Conservation (phyloP, 1,140 invertebrate species). For the Drosophila insularis region DNA sequence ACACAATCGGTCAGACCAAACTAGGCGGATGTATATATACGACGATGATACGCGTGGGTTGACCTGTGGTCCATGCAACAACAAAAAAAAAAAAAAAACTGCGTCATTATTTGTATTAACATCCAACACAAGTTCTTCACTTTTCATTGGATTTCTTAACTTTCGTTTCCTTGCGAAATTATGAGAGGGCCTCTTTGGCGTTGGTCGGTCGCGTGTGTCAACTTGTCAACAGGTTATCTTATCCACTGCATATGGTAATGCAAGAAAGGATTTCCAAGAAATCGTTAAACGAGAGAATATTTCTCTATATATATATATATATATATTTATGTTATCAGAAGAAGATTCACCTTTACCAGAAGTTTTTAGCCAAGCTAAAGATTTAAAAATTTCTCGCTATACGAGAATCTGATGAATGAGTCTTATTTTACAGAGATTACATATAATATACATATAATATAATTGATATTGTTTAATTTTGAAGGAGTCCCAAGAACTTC, state of each 20-base stretch:
- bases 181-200: not conserved
- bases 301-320: no score
- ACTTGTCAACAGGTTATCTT: not conserved
- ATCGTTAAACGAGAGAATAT: not conserved
- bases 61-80: not conserved
- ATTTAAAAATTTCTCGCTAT: no score
- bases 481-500: no score
- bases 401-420: no score
- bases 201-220: not conserved
- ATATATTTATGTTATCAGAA: no score
- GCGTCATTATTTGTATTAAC: conserved; percentile 52
- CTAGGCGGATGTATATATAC: conserved; percentile 2
- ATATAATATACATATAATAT: no score
- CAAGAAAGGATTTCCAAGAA: no score
- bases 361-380: no score
- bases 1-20: not conserved
- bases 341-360: no score
- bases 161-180: not conserved
- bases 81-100: conserved; percentile 36
- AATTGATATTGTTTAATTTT: no score
- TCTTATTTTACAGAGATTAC: no score
- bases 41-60: conserved; percentile 25
- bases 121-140: not conserved
- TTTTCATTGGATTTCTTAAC: not conserved
- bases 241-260: not conserved